A percentile compares a stretch with the other conserved stretches of the same genome.
Evolutionary conservation across 2,888 invertebrate genomes (phyloP).

Genomic region (Drosophila robusta): DNA sequence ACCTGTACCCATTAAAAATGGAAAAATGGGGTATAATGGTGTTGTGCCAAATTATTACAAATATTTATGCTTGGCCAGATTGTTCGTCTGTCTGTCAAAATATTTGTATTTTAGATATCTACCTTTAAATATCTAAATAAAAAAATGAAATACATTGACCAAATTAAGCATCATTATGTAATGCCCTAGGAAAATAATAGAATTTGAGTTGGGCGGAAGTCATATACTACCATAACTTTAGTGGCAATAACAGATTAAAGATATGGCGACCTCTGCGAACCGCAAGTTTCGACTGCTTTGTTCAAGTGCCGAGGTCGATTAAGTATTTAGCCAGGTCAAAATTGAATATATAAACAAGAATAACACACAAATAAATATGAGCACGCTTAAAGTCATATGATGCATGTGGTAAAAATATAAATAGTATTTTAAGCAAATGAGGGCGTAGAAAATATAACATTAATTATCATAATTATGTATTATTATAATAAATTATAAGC

Average conservation of each 20-base stretch:
- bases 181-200: background rate
- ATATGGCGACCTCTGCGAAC: constrained; percentile 7
- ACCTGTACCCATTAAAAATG: too few relatives aligned
- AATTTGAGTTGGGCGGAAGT: constrained; percentile 2
- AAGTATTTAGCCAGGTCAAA: constrained; percentile 29
- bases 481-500: too few relatives aligned
- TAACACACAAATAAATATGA: background rate
- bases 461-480: too few relatives aligned
- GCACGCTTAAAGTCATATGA: background rate
- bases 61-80: too few relatives aligned
- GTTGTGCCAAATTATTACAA: too few relatives aligned
- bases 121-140: too few relatives aligned
- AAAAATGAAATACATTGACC: too few relatives aligned
- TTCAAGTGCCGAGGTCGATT: constrained; percentile 12
- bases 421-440: too few relatives aligned
- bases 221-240: background rate
- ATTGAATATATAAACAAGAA: constrained; percentile 23
- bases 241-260: constrained; percentile 1
- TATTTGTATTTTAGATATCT: too few relatives aligned
- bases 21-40: too few relatives aligned
- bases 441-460: too few relatives aligned
- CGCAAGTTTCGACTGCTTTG: constrained; percentile 5
- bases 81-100: too few relatives aligned
- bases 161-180: background rate
- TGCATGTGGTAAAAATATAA: background rate